Evolutionary conservation across 2,888 invertebrate species (phyloP).

Genomic region (Drosophila atroscutellata): DNA sequence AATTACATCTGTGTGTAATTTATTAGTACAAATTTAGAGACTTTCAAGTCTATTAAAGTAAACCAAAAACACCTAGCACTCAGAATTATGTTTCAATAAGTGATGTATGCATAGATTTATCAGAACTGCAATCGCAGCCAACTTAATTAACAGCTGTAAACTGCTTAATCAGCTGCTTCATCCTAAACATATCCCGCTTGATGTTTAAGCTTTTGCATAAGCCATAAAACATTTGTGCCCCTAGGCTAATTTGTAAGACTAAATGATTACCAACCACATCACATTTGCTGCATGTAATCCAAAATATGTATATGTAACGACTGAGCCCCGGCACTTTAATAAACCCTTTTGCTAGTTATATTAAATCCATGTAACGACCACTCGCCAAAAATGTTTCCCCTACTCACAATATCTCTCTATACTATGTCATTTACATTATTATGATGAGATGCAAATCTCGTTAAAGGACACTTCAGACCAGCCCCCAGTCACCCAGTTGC

Average conservation of each 20-base stretch:
- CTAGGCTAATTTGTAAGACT: constrained; percentile 43
- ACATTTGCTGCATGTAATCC: constrained; percentile 54
- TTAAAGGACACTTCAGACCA: constrained; percentile 75
- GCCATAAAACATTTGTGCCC: constrained; percentile 15
- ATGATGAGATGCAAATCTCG: constrained; percentile 78
- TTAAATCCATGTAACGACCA: constrained; percentile 66
- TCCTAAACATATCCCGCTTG: neutral
- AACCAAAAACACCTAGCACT: neutral
- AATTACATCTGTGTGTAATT: neutral
- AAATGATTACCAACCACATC: constrained; percentile 45
- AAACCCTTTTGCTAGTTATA: constrained; percentile 66
- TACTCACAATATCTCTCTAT: neutral
- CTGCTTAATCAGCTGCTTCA: constrained; percentile 6
- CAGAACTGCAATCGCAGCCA: neutral
- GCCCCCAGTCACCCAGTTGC: constrained; percentile 37
- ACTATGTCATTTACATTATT: constrained; percentile 75
- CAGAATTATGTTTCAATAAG: neutral
- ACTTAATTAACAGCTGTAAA: constrained; percentile 6
- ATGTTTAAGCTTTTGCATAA: constrained; percentile 14
- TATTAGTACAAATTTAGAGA: neutral
- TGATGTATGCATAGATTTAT: neutral
- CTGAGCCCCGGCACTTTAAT: constrained; percentile 47
- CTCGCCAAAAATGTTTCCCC: constrained; percentile 43
- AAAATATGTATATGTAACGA: constrained; percentile 29
- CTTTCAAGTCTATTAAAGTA: neutral